Base-by-base conservation (phyloP, 2,113 vertebrate genomes). In the Pristiophorus japonicus region DNA sequence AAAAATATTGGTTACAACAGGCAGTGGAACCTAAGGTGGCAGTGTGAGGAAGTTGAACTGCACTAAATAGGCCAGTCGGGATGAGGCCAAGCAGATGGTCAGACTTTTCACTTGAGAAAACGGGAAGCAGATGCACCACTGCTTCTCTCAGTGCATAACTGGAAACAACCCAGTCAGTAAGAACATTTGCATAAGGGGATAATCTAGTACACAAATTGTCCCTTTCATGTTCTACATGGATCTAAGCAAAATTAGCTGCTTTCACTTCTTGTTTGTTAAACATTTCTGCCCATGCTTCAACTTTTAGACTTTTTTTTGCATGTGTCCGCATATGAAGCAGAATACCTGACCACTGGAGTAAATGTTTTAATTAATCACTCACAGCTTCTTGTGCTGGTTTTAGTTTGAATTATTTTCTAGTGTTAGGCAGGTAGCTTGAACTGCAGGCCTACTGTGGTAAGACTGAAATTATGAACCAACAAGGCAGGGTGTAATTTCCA, bases 131-230 rank as follows among this genome's bases (percentile, higher is more conserved):
- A 98, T 99, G 98, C 97, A 97, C 97, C 97, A 97, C 97, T 22
- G 84, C 95, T 96, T 97, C 96, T 97, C 97, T 97, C 97, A 97
- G 97, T 96, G 98, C 98, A 97, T 98, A 98, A 98, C 97, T 97
- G 97, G 98, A 98, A 98, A 98, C 98, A 97, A 97, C 97, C 97
- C 96, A 42, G 97, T 97, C 97, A 97, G 97, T 97, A 97, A 97
- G 97, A 97, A 97, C 96, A 98, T 99, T 99, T 99, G 99, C 99
- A 99, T 99, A 98, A 96, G 98, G 97, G 98, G 98, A 98, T 98
- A 98, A 98, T 98, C 98, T 98, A 97, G 98, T 98, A 98, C 98
- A 98, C 97, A 97, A 97, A 97, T 97, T 97, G 96, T 96, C 97
- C 98, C 98, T 97, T 97, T 94, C 92, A 96, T 96, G 96, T 97